Percentiles rank a stretch among this genome's conserved stretches.
Conservation (phyloP, 2,113 vertebrate genomes). For the Chionis minor region DNA sequence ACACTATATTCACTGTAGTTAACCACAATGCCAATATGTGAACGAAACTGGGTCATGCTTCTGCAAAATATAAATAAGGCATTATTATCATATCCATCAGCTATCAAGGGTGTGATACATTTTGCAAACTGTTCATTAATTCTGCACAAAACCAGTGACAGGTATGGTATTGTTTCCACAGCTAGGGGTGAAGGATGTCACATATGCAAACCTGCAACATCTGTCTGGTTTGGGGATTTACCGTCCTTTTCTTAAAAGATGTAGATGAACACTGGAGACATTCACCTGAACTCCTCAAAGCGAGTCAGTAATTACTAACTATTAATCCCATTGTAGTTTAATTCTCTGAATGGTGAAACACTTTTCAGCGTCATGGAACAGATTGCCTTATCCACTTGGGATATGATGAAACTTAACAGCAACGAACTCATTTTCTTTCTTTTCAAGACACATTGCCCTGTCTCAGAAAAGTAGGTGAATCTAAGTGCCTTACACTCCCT, state of each 20-base stretch:
- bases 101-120: conserved; percentile 49
- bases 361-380: conserved; percentile 1
- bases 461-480: neutral
- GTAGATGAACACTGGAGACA: neutral
- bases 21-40: neutral
- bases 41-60: conserved; percentile 60
- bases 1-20: conserved; percentile 7
- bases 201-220: neutral
- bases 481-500: neutral
- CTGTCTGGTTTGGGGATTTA: neutral
- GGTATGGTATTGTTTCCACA: neutral
- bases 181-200: neutral
- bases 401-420: neutral
- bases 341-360: conserved; percentile 39
- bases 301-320: conserved; percentile 29
- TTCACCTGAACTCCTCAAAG: conserved; percentile 15
- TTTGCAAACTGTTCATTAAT: conserved; percentile 73
- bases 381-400: neutral
- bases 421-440: neutral
- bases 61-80: conserved; percentile 54
- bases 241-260: conserved; percentile 14
- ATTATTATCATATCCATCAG: conserved; percentile 66
- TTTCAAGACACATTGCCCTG: neutral
- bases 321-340: conserved; percentile 9
- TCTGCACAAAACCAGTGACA: conserved; percentile 46